A percentile compares a stretch with the other conserved stretches of the same genome.
These are phyloP conservation scores for Pentalonia nigronervosa DNA, from an alignment of 1,140 invertebrate genomes.

Conservation along the genomic window DNA sequence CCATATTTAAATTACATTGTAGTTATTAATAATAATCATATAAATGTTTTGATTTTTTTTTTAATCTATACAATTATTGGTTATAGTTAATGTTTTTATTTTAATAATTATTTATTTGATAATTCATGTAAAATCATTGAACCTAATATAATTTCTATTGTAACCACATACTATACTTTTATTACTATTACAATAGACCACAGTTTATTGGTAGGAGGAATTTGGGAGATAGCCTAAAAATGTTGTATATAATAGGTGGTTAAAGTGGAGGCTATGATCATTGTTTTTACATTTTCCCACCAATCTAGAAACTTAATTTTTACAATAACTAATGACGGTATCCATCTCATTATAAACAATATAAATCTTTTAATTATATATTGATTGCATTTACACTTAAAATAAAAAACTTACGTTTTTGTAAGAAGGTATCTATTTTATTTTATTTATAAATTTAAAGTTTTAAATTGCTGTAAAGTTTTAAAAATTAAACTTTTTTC, in stretches of 20 bases:
- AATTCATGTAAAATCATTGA: background rate
- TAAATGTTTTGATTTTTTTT: no score
- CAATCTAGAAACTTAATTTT: no score
- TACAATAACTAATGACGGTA: background rate
- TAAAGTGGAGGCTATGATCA: background rate
- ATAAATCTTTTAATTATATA: background rate
- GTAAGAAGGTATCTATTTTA: background rate
- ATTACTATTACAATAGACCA: no score
- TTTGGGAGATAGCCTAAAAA: no score
- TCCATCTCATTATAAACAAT: background rate
- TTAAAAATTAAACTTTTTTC: background rate
- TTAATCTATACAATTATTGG: no score
- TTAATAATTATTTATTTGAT: background rate
- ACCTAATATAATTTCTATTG: background rate
- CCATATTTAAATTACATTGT: background rate
- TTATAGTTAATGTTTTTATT: no score
- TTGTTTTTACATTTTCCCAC: background rate
- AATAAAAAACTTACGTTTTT: background rate
- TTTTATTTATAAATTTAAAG: background rate
- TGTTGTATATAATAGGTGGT: background rate
- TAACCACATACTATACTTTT: no score
- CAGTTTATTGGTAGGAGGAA: no score
- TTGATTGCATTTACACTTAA: background rate
- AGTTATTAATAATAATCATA: background rate
- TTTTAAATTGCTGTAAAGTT: background rate